Evolutionary conservation across 2,113 vertebrate species (phyloP), one percentile per base, ranked within the genome.

Genomic region (Triplophysa tibetana): DNA sequence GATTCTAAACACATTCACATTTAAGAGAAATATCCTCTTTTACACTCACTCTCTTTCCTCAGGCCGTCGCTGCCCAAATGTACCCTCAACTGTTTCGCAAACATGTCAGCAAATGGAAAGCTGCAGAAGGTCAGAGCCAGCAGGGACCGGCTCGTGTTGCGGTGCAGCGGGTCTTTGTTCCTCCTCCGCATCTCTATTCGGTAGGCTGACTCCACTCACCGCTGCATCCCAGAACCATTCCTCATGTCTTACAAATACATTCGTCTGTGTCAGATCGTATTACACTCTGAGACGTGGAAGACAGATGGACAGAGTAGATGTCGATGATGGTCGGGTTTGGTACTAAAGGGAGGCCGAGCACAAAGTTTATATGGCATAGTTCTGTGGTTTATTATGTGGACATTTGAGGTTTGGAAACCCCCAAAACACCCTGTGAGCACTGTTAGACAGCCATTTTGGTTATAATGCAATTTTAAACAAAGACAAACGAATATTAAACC

Each of bases 81-180:
- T 61, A 56, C 56, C 43, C 76, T 50, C 81, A 63, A 60, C n/a
- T 29, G 8, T 16, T 68, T 50, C 48, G 9, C 63, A 66, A 54
- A 48, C 73, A 83, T 54, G 70, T 65, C 60, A 84, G 69, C 65
- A 65, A 48, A 63, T 60, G 74, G 77, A 70, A 33, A 73, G 73
- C 52, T 29, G 56, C 65, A 75, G 77, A 87, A 89, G 81, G 87
- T 88, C 83, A 84, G 33, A 85, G 69, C 81, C 62, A 80, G 83
- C 33, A 75, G 21, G 61, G 76, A 29, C 2, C 72, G 38, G 63
- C 73, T 78, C 23, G 54, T 78, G 80, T 75, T 68, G 77, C 65
- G 81, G 50, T 85, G 81, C 74, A 43, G 1, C 7, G 75, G 17
- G 66, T 63, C 67, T 83, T 61, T 81, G 72, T 69, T 76, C 73